A percentile compares a stretch with the other conserved stretches of the same genome.
Evolutionary conservation across 1,140 invertebrate species (phyloP).

Genomic region (Drosophila ironensis): DNA sequence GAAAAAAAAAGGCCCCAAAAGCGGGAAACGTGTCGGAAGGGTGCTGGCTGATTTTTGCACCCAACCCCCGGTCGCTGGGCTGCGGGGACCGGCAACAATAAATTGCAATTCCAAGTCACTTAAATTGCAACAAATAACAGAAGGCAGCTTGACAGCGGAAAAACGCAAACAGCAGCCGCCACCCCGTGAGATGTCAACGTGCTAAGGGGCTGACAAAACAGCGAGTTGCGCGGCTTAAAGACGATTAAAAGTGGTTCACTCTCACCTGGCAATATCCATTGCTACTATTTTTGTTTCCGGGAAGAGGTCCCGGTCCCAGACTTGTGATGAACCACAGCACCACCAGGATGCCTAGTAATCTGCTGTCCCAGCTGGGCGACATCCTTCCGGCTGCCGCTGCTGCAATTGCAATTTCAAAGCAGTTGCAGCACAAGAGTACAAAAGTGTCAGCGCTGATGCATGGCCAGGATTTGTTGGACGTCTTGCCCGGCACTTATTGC

Average conservation of each 20-base stretch:
- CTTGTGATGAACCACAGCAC: no score
- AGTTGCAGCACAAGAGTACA: constrained; percentile 22
- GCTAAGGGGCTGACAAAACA: constrained; percentile 43
- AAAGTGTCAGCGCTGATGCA: constrained; percentile 45
- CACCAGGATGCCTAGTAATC: neutral
- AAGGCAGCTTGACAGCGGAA: constrained; percentile 63
- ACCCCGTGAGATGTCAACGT: constrained; percentile 69
- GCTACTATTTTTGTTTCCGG: no score
- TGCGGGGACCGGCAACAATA: constrained; percentile 58
- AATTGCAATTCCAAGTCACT: constrained; percentile 80
- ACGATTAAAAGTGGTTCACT: neutral
- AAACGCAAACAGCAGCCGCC: constrained; percentile 39
- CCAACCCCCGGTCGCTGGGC: neutral
- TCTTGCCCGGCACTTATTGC: constrained; percentile 44
- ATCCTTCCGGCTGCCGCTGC: constrained; percentile 16
- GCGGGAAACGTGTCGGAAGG: neutral
- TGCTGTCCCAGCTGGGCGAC: neutral
- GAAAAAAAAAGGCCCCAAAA: no score
- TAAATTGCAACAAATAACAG: constrained; percentile 79
- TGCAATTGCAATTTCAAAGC: neutral
- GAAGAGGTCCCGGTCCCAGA: no score
- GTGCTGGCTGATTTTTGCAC: no score
- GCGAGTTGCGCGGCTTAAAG: neutral
- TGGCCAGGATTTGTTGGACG: constrained; percentile 21
- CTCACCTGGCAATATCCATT: no score